These are phyloP conservation scores for Vespertilio murinus DNA, from an alignment of 2,797 vertebrate genomes.

Conservation along the genomic window DNA sequence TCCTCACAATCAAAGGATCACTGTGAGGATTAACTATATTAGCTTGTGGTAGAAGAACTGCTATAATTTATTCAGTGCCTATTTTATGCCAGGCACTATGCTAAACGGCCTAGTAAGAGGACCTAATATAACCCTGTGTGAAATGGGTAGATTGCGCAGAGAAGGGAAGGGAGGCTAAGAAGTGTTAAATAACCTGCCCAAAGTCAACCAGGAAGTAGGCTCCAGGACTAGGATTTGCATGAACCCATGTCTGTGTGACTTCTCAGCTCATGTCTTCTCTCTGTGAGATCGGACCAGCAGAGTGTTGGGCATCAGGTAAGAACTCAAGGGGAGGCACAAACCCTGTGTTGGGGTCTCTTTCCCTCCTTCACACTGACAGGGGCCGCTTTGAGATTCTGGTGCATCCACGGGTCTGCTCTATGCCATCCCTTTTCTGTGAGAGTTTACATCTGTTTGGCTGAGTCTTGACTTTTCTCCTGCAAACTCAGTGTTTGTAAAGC, in stretches of 20 bases:
- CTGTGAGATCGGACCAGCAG: not conserved
- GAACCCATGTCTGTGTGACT: not conserved
- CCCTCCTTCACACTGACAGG: not conserved
- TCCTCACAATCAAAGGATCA: constrained; percentile 59
- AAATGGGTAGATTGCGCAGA: constrained; percentile 9
- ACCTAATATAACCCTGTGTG: constrained; percentile 6
- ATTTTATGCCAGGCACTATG: constrained; percentile 40
- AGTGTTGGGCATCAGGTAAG: not conserved
- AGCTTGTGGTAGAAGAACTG: constrained; percentile 20
- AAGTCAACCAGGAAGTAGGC: not conserved
- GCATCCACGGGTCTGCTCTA: not conserved
- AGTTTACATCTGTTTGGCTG: not conserved
- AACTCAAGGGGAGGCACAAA: not conserved
- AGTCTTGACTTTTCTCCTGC: not conserved
- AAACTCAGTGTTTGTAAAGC: not conserved
- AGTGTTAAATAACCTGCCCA: not conserved
- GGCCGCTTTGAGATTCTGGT: not conserved
- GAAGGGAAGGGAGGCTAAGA: not conserved
- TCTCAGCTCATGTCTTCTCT: not conserved
- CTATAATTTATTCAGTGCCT: constrained; percentile 20
- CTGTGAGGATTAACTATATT: constrained; percentile 49
- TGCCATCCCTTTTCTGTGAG: not conserved
- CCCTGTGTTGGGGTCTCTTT: not conserved
- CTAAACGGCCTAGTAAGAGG: constrained; percentile 12
- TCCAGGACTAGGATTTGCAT: not conserved